These are phyloP conservation scores for Tretioscincus oriximinensis DNA, from an alignment of 2,113 vertebrate genomes.

Conservation along the genomic window DNA sequence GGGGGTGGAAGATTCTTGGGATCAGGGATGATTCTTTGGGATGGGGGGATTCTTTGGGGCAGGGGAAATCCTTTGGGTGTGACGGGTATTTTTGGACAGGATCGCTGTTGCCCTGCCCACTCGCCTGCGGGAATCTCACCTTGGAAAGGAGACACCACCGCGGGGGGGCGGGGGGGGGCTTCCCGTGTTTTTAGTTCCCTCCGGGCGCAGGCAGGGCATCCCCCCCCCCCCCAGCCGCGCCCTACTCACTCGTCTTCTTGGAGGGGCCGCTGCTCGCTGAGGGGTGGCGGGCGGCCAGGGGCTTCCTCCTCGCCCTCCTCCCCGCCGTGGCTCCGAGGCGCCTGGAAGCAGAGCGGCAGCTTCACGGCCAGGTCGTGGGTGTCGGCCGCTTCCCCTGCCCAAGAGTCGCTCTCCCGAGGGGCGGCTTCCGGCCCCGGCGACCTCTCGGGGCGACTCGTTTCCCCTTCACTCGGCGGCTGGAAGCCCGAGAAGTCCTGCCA, in stretches of 20 bases:
- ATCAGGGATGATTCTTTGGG: too few species aligned
- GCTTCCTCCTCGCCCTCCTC: constrained; percentile 61
- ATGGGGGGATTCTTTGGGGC: too few species aligned
- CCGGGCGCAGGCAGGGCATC: too few species aligned
- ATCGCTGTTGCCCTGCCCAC: too few species aligned
- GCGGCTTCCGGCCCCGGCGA: neutral
- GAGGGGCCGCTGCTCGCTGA: constrained; percentile 85
- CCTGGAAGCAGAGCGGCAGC: constrained; percentile 87
- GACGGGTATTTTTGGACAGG: too few species aligned
- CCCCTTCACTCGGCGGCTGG: constrained; percentile 69
- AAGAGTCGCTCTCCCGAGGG: constrained; percentile 45
- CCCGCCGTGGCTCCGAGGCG: constrained; percentile 65
- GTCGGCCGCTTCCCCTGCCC: constrained; percentile 78
- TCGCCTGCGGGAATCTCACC: neutral
- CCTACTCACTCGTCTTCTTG: constrained; percentile 92
- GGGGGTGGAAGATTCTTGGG: too few species aligned
- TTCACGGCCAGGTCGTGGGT: constrained; percentile 87
- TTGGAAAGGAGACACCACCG: neutral
- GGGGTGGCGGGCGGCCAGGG: constrained; percentile 81
- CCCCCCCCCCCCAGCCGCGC: neutral
- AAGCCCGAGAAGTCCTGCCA: constrained; percentile 98
- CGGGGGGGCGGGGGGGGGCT: neutral
- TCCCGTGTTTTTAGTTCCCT: too few species aligned
- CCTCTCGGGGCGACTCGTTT: constrained; percentile 64
- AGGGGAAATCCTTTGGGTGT: too few species aligned